Evolutionary conservation across 2,888 invertebrate species (phyloP).

Genomic region (Oligia fasciuncula): DNA sequence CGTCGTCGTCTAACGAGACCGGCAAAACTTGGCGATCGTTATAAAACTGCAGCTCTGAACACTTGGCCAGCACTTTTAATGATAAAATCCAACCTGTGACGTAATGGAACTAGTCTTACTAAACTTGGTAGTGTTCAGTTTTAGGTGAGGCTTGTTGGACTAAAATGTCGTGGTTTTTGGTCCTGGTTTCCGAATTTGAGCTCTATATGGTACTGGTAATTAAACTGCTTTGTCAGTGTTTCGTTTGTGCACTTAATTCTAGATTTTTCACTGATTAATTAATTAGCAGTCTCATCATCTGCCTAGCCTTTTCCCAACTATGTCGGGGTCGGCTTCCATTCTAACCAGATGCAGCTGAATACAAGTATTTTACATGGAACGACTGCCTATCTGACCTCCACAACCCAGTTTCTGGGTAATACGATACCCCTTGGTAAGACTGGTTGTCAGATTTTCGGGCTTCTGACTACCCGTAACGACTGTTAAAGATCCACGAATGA

Average conservation of each 20-base stretch:
- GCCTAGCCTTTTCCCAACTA: no score
- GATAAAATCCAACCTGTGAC: constrained; percentile 64
- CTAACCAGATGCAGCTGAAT: no score
- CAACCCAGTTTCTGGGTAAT: no score
- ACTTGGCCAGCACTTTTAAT: constrained; percentile 68
- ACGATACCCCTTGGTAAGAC: no score
- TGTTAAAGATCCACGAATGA: no score
- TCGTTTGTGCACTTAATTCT: background rate
- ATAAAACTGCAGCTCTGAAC: constrained; percentile 69
- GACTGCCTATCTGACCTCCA: no score
- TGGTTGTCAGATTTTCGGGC: no score
- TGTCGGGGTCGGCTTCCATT: no score
- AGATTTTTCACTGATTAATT: no score
- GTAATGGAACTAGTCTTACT: constrained; percentile 47
- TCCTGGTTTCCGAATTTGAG: background rate
- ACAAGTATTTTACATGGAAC: no score
- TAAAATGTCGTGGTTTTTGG: background rate
- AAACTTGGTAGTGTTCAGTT: constrained; percentile 33
- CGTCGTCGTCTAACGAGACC: constrained; percentile 42
- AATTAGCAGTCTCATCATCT: no score
- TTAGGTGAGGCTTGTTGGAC: background rate
- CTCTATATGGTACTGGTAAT: background rate
- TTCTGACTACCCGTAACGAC: no score
- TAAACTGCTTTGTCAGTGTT: background rate
- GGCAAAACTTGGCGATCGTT: constrained; percentile 64